Evolutionary conservation across 2,113 vertebrate species (phyloP).

Genomic region (Pampusana beccarii): DNA sequence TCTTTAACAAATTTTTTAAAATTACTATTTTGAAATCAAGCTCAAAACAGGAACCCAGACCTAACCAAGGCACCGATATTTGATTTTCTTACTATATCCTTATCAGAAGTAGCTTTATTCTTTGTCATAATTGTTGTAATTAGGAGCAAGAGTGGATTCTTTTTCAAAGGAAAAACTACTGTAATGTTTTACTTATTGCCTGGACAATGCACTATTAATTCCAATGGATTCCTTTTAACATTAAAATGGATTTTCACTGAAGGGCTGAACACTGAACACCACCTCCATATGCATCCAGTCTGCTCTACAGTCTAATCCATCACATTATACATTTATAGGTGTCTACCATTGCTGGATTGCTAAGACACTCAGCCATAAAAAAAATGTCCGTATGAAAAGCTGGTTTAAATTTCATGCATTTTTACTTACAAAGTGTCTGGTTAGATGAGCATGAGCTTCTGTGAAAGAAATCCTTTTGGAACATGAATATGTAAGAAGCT

Average conservation of each 20-base stretch:
- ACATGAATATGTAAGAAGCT: constrained; percentile 71
- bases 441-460: constrained; percentile 70
- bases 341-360: constrained; percentile 68
- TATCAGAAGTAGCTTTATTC: neutral
- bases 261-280: constrained; percentile 73
- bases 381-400: constrained; percentile 70
- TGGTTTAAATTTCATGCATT: constrained; percentile 75
- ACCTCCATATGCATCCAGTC: constrained; percentile 70
- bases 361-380: constrained; percentile 69
- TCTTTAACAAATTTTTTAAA: neutral
- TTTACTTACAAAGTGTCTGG: constrained; percentile 73
- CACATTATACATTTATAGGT: constrained; percentile 75
- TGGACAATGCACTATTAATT: constrained; percentile 72
- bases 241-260: constrained; percentile 76
- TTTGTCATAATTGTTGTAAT: neutral
- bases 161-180: neutral
- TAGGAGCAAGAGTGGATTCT: neutral
- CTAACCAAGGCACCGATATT: neutral
- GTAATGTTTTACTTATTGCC: constrained; percentile 44
- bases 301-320: constrained; percentile 73
- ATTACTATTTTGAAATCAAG: neutral
- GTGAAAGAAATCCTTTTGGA: constrained; percentile 66
- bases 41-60: neutral
- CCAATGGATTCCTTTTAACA: constrained; percentile 65
- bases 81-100: neutral